Percentiles rank a stretch among this genome's conserved stretches.
Conservation (phyloP, 2,797 vertebrate species). For the Paratrypauchen microcephalus region DNA sequence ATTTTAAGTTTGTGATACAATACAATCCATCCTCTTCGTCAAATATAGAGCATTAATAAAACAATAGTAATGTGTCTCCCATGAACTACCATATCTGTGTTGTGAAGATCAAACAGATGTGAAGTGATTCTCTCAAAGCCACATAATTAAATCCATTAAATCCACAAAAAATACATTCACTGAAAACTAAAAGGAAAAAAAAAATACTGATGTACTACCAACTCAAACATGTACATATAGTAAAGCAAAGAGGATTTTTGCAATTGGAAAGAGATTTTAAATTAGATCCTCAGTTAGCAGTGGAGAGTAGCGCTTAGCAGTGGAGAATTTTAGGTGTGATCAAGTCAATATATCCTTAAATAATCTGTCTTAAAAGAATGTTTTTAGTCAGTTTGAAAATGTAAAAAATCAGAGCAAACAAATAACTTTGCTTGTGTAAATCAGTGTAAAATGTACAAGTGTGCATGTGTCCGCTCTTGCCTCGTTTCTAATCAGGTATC, state of each 20-base stretch:
- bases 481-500: constrained; percentile 59
- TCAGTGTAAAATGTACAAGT: not conserved
- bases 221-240: too few relatives aligned
- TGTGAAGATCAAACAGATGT: not conserved
- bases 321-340: not conserved
- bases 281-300: too few relatives aligned
- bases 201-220: not conserved
- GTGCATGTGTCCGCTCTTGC: constrained; percentile 17
- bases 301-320: too few relatives aligned
- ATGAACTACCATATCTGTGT: too few relatives aligned
- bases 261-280: too few relatives aligned
- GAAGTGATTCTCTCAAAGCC: not conserved
- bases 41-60: not conserved
- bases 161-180: not conserved
- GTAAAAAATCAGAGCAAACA: not conserved
- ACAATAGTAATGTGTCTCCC: not conserved
- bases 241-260: too few relatives aligned
- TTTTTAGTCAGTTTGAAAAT: not conserved
- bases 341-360: not conserved
- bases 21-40: not conserved
- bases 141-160: not conserved
- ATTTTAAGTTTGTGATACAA: not conserved
- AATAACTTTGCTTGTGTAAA: not conserved
- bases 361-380: not conserved
- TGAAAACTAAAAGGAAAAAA: not conserved